Base-by-base conservation (phyloP, 2,113 vertebrate species). In the Paratilapia polleni region DNA sequence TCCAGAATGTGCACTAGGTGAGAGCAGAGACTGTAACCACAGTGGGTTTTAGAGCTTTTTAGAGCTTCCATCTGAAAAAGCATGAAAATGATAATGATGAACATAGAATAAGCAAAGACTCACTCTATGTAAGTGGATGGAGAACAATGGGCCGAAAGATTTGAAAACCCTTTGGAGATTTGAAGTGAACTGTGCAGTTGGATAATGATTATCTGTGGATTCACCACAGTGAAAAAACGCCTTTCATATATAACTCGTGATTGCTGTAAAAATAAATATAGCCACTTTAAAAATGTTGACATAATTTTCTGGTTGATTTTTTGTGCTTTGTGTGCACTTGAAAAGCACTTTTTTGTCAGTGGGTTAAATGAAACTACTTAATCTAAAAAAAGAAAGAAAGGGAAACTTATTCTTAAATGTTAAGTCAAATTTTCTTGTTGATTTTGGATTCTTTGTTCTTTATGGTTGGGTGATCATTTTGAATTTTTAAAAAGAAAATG, bases 121-220 rank as follows among this genome's bases (percentile, higher is more conserved):
- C 17, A n/a, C n/a, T n/a, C n/a, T n/a, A n/a, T n/a, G 14, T 47
- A 68, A 26, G 64, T 24, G 38, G 22, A 68, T 0, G 0, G 43
- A 26, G 2, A 68, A 68, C 38, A 11, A 11, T 68, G 64, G 15
- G 41, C 22, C 47, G 14, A 68, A 26, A 47, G 64, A 22, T 26
- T 19, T 68, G 8, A 43, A 20, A 8, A 20, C 13, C 24, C 11
- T 52, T 19, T 57, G n/a, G 8, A 68, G 22, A 68, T 19, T 68
- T 68, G 41, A n/a, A 36, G 24, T 43, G 36, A 66, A 43, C 24
- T 43, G 13, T 43, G n/a, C 13, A 43, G 38, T 38, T 24, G n/a
- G n/a, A 17, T 66, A 24, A 26, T 19, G 26, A 0, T 19, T 19
- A 26, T 68, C 38, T 68, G 22, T 20, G 28, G 60, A 62, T 34